phyloP scores from a whole-genome alignment of 1,140 invertebrate species.

The Archivesica marissinica region DNA sequence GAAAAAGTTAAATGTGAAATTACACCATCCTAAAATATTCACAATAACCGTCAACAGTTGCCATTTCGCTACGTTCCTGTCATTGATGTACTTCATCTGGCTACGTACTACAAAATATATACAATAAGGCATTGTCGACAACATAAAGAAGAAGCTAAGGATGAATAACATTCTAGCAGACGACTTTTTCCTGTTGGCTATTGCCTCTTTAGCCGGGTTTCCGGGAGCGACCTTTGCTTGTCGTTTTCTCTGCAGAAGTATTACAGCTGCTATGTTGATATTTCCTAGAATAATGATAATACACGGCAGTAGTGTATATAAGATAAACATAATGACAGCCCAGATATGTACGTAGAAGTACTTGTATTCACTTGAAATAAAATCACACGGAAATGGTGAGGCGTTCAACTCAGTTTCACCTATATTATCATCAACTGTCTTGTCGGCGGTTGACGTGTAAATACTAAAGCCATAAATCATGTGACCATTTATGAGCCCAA shows the following conservation, averaged over 20 bases:
- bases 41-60: not conserved
- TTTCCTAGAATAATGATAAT: not conserved
- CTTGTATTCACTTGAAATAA: not conserved
- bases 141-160: not conserved
- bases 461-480: not conserved
- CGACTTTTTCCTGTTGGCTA: not conserved
- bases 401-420: not conserved
- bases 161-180: not conserved
- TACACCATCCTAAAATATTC: not conserved
- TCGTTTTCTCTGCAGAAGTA: not conserved
- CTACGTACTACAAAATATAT: not conserved
- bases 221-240: not conserved
- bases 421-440: not conserved
- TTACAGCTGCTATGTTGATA: not conserved
- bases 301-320: not conserved
- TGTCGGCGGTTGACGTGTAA: too few species aligned
- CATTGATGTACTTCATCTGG: not conserved
- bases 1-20: constrained; percentile 40
- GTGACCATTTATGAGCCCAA: not conserved
- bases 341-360: not conserved
- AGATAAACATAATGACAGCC: not conserved
- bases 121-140: not conserved
- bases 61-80: constrained; percentile 5
- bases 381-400: not conserved
- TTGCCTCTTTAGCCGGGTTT: not conserved